Conservation (phyloP, 2,113 vertebrate species). For the Salminus brasiliensis region DNA sequence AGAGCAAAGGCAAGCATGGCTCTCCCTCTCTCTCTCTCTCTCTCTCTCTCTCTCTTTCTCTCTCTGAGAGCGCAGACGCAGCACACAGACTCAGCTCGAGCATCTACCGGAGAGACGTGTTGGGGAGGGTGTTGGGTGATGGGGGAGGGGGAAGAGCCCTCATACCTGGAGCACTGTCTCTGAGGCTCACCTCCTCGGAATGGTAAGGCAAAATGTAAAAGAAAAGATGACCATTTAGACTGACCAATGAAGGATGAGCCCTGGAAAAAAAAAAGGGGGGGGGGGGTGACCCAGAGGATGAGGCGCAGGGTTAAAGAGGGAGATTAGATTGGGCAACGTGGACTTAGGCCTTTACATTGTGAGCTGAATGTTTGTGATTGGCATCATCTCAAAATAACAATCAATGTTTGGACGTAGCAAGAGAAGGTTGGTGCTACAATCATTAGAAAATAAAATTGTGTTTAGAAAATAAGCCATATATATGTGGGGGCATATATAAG, state of each 20-base stretch:
- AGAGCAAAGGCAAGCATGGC: constrained; percentile 81
- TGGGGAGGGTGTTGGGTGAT: constrained; percentile 64
- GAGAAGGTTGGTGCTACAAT: neutral
- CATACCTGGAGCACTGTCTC: too few relatives aligned
- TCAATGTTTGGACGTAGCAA: neutral
- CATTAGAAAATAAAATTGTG: too few relatives aligned
- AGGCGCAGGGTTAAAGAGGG: constrained; percentile 1
- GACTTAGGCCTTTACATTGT: neutral
- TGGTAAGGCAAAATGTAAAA: neutral
- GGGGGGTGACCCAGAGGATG: neutral
- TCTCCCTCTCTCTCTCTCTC: constrained; percentile 77
- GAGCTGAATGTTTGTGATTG: neutral
- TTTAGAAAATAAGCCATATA: too few relatives aligned
- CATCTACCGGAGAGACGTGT: constrained; percentile 73
- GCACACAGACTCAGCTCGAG: constrained; percentile 62
- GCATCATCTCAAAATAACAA: neutral
- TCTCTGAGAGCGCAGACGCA: constrained; percentile 71
- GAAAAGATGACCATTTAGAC: neutral
- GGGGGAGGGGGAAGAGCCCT: constrained; percentile 42
- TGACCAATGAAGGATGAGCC: neutral
- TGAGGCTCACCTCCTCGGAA: neutral
- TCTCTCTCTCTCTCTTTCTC: constrained; percentile 79
- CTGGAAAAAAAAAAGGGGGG: neutral
- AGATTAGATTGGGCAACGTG: neutral
- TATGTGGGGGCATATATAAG: too few relatives aligned